Evolutionary conservation across 2,888 invertebrate species (phyloP).

Genomic region (Protula sp.): DNA sequence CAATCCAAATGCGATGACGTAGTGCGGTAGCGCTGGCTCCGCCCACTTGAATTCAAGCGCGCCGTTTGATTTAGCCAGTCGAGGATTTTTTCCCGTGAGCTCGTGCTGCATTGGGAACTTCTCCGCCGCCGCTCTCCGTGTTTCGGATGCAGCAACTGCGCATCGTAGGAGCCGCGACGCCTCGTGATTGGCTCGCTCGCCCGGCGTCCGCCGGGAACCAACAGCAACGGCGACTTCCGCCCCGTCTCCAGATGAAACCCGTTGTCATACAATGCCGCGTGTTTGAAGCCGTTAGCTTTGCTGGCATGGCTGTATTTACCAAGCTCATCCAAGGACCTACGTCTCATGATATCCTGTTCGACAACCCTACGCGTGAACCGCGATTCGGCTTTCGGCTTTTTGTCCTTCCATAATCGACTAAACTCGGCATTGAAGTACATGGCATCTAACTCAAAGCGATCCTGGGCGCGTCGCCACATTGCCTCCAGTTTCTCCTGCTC

Average conservation of each 20-base stretch:
- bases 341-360: not conserved
- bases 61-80: conserved; percentile 9
- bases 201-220: not conserved
- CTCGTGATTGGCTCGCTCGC: conserved; percentile 10
- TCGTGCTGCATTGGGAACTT: not conserved
- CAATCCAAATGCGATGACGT: conserved; percentile 12
- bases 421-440: not conserved
- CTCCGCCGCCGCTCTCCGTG: not conserved
- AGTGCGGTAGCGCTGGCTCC: not conserved
- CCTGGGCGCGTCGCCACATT: not conserved
- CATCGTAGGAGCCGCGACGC: not conserved
- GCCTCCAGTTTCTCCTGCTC: not conserved
- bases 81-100: conserved; percentile 7
- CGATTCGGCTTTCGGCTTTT: not conserved
- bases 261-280: not conserved
- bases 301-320: no score
- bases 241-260: no score
- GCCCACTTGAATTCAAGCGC: not conserved
- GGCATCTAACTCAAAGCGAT: not conserved
- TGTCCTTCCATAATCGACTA: not conserved
- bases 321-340: not conserved
- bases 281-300: not conserved
- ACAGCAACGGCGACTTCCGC: not conserved
- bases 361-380: not conserved
- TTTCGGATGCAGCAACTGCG: not conserved